These are phyloP conservation scores for Teinopalpus imperialis DNA, from an alignment of 2,888 invertebrate genomes.

Conservation along the genomic window DNA sequence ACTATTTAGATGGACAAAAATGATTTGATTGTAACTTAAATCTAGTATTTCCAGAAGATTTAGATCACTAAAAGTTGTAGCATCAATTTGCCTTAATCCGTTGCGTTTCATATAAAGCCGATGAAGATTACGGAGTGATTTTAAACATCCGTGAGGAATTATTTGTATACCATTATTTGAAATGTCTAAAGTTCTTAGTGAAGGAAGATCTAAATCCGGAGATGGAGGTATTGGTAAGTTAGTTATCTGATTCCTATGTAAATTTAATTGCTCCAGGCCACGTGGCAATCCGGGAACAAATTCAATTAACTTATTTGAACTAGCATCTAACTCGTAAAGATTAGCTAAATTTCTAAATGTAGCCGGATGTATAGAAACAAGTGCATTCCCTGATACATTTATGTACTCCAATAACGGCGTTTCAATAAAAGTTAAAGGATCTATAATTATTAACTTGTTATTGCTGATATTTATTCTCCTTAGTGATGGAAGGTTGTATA, in stretches of 20 bases:
- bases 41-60: constrained; percentile 87
- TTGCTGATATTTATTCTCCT: constrained; percentile 89
- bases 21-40: constrained; percentile 87
- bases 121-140: constrained; percentile 84
- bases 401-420: constrained; percentile 89
- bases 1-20: constrained; percentile 84
- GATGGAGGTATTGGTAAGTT: constrained; percentile 84
- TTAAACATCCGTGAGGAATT: constrained; percentile 84
- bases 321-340: constrained; percentile 90
- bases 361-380: constrained; percentile 87
- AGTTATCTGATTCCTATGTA: constrained; percentile 87
- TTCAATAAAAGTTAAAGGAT: constrained; percentile 87
- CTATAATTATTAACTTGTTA: constrained; percentile 86
- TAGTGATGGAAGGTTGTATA: constrained; percentile 88
- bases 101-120: constrained; percentile 88
- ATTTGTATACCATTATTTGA: constrained; percentile 88
- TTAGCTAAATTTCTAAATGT: constrained; percentile 88
- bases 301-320: constrained; percentile 87
- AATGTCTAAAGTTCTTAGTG: constrained; percentile 87
- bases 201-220: constrained; percentile 87
- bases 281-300: constrained; percentile 90
- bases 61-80: constrained; percentile 86
- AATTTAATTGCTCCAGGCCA: constrained; percentile 88
- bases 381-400: constrained; percentile 89
- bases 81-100: constrained; percentile 86